Conservation (phyloP, 2,888 invertebrate species). For the Notocelia uddmanniana region DNA sequence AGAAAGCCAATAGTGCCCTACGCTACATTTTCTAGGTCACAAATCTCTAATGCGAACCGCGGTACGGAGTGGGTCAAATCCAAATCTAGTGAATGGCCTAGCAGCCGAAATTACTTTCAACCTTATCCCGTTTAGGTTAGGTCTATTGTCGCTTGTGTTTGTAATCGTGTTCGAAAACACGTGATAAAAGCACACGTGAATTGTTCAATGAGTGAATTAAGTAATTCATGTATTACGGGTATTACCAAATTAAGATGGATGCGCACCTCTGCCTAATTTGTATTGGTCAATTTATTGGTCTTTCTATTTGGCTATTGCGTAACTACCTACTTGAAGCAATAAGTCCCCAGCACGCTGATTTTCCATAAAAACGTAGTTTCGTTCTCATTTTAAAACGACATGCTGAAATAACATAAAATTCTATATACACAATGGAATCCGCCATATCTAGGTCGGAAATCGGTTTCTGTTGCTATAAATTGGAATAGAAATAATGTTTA, state of each 20-base stretch:
- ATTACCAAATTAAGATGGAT: background rate
- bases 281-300: background rate
- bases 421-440: no score
- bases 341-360: no score
- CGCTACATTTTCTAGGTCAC: conserved; percentile 30
- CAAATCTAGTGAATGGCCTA: conserved; percentile 2
- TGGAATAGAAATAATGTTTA: no score
- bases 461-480: no score
- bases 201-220: conserved; percentile 4
- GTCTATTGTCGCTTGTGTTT: background rate
- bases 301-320: background rate
- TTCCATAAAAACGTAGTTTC: no score
- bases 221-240: background rate
- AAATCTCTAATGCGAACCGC: conserved; percentile 16
- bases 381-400: no score
- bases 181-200: conserved; percentile 8
- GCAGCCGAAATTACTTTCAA: background rate
- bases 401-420: no score
- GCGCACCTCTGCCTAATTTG: background rate
- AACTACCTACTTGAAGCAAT: no score
- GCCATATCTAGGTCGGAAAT: no score
- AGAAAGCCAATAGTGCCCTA: conserved; percentile 8
- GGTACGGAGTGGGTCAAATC: background rate
- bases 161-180: conserved; percentile 6
- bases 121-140: background rate